Conservation (phyloP, 2,113 vertebrate species). For the Edolisoma coerulescens region DNA sequence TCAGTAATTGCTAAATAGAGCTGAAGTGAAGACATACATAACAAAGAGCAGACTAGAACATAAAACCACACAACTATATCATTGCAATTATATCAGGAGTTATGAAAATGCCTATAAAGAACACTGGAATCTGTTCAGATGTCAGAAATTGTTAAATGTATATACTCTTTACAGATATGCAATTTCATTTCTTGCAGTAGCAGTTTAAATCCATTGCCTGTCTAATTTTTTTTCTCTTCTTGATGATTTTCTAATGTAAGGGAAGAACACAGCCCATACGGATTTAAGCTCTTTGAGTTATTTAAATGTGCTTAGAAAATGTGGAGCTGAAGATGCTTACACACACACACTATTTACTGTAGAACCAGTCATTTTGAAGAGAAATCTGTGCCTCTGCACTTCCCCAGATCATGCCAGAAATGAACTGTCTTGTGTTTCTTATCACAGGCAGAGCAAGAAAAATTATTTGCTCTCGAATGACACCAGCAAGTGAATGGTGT, state of each 20-base stretch:
- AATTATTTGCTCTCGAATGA: background rate
- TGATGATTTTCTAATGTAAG: background rate
- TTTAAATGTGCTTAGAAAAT: background rate
- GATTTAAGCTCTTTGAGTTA: background rate
- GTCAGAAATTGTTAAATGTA: background rate
- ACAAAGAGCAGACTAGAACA: background rate
- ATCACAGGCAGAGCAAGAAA: background rate
- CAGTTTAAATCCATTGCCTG: background rate
- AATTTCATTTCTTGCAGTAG: background rate
- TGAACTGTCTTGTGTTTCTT: background rate
- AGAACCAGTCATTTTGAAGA: background rate
- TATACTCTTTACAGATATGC: background rate
- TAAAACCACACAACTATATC: background rate
- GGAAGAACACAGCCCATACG: background rate
- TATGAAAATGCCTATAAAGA: background rate
- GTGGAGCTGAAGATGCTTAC: background rate
- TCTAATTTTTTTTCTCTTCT: background rate
- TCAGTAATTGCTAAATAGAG: conserved; percentile 12
- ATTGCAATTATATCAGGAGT: background rate
- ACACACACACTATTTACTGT: background rate
- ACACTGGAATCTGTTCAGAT: background rate
- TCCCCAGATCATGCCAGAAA: background rate
- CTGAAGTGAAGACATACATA: background rate
- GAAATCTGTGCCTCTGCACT: background rate
- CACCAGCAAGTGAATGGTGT: background rate